Conservation (phyloP, 2,888 invertebrate genomes). For the Acrobasis consociella region DNA sequence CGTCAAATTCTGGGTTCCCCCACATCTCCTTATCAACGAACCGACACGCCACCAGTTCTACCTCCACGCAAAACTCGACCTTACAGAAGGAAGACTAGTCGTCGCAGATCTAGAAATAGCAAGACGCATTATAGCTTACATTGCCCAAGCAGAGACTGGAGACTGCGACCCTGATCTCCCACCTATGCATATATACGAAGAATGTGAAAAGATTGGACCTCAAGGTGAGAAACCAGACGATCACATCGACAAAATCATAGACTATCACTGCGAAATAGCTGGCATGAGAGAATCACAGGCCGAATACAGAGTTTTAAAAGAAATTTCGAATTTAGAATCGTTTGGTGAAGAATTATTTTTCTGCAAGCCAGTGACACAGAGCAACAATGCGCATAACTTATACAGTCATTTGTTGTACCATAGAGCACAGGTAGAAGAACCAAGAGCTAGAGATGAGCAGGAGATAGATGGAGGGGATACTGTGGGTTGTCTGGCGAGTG, state of each 20-base stretch:
- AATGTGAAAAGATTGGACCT: slow-evolving; percentile 84
- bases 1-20: slow-evolving; percentile 96
- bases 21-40: slow-evolving; percentile 92
- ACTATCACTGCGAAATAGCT: slow-evolving; percentile 84
- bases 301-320: slow-evolving; percentile 92
- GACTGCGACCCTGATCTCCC: slow-evolving; percentile 85
- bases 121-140: slow-evolving; percentile 88
- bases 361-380: slow-evolving; percentile 84
- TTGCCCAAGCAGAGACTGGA: slow-evolving; percentile 89
- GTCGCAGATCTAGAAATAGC: slow-evolving; percentile 87
- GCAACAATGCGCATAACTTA: slow-evolving; percentile 87
- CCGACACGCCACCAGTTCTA: slow-evolving; percentile 94
- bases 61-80: slow-evolving; percentile 90
- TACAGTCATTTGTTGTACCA: slow-evolving; percentile 88
- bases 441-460: slow-evolving; percentile 67
- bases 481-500: slow-evolving; percentile 71
- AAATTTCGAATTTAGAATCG: slow-evolving; percentile 89
- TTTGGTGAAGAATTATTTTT: slow-evolving; percentile 94
- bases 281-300: slow-evolving; percentile 89
- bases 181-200: slow-evolving; percentile 84
- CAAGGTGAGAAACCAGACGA: slow-evolving; percentile 84
- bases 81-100: slow-evolving; percentile 88
- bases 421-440: slow-evolving; percentile 81
- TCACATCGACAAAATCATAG: slow-evolving; percentile 84
- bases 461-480: slow-evolving; percentile 75